phyloP scores from a whole-genome alignment of 2,888 invertebrate species.

The Xylophagus ater region DNA sequence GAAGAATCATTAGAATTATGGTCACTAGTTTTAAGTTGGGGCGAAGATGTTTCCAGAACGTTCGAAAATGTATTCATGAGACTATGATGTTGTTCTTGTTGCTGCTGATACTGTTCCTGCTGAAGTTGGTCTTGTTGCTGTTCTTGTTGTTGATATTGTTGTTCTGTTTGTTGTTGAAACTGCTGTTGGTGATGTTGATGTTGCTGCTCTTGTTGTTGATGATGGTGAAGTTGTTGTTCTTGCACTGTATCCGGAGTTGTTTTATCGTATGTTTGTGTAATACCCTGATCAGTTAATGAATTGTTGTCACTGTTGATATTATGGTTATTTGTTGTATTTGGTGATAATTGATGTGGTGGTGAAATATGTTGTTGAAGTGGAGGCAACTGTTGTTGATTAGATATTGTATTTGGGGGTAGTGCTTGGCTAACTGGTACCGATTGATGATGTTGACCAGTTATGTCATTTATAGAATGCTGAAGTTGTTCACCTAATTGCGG shows the following conservation, averaged over 20 bases:
- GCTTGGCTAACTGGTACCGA: slow-evolving; percentile 21
- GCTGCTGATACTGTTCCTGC: slow-evolving; percentile 31
- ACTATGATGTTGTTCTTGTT: slow-evolving; percentile 18
- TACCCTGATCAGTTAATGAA: slow-evolving; percentile 4
- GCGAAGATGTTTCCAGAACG: slow-evolving; percentile 18
- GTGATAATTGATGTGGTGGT: neutral
- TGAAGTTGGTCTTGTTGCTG: slow-evolving; percentile 44
- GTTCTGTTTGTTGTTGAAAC: slow-evolving; percentile 23
- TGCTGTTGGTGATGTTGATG: slow-evolving; percentile 32
- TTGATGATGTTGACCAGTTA: slow-evolving; percentile 32
- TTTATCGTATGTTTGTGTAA: neutral
- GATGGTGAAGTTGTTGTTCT: slow-evolving; percentile 20
- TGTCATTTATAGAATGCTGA: slow-evolving; percentile 39
- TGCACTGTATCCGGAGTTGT: slow-evolving; percentile 12
- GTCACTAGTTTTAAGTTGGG: slow-evolving; percentile 13
- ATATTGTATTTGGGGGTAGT: slow-evolving; percentile 20
- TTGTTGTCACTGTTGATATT: slow-evolving; percentile 3
- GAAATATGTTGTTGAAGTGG: slow-evolving; percentile 11
- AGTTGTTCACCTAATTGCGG: slow-evolving; percentile 36
- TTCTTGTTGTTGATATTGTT: slow-evolving; percentile 20
- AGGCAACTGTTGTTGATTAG: slow-evolving; percentile 4
- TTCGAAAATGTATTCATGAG: slow-evolving; percentile 22
- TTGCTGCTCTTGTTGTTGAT: slow-evolving; percentile 22
- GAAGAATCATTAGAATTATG: slow-evolving; percentile 37
- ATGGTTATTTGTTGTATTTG: neutral